These are phyloP conservation scores for Thunnus thynnus DNA, from an alignment of 2,113 vertebrate species.

Conservation along the genomic window DNA sequence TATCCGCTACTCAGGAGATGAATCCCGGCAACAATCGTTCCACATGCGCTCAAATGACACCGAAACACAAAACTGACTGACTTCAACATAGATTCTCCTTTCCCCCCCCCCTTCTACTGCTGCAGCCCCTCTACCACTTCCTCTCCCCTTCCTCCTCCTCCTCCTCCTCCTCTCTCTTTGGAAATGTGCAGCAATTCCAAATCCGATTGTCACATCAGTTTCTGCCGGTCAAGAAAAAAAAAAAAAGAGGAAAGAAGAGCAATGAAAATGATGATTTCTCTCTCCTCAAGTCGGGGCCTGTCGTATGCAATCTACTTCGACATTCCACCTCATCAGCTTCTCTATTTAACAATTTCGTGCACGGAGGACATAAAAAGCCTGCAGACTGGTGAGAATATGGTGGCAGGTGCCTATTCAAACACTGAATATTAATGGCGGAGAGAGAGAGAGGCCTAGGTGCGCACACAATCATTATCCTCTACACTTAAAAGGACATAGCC, in stretches of 20 bases:
- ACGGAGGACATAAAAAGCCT: constrained; percentile 65
- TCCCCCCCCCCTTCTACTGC: background rate
- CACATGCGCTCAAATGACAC: constrained; percentile 63
- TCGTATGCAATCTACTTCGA: constrained; percentile 79
- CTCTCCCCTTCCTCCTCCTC: background rate
- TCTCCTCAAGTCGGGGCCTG: constrained; percentile 73
- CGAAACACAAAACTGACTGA: constrained; percentile 59
- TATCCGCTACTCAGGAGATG: constrained; percentile 69
- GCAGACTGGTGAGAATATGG: constrained; percentile 58
- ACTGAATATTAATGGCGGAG: constrained; percentile 71
- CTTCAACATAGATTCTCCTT: constrained; percentile 55
- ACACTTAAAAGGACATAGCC: constrained; percentile 76
- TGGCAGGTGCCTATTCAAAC: constrained; percentile 68
- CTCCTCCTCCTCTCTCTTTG: constrained; percentile 20
- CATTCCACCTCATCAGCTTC: constrained; percentile 81
- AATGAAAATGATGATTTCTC: constrained; percentile 76
- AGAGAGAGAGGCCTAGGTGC: constrained; percentile 38
- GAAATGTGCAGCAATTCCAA: constrained; percentile 73
- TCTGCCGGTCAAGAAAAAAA: constrained; percentile 57
- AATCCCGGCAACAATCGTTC: constrained; percentile 62
- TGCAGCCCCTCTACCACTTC: background rate
- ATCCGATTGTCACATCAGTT: constrained; percentile 79
- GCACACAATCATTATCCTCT: constrained; percentile 49
- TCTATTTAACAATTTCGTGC: constrained; percentile 79
- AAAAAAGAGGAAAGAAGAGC: constrained; percentile 43